These are phyloP conservation scores for Chrysochloris asiatica DNA, from an alignment of 2,113 vertebrate genomes.

Conservation along the genomic window DNA sequence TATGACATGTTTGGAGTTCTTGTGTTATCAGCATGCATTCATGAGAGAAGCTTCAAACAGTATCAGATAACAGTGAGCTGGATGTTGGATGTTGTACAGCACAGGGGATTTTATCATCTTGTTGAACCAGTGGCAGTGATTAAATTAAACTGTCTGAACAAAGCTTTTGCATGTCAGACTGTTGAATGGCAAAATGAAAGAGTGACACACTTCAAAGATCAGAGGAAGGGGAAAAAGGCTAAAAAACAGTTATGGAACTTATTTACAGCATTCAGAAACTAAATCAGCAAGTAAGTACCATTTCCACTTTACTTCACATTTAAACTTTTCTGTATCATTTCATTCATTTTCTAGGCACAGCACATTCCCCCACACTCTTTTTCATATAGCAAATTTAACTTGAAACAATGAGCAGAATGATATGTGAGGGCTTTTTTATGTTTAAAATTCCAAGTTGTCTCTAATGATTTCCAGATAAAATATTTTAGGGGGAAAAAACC, in stretches of 20 bases:
- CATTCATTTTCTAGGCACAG: not conserved
- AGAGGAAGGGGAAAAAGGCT: constrained; percentile 76
- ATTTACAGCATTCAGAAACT: constrained; percentile 69
- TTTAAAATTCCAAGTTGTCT: constrained; percentile 29
- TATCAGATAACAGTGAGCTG: constrained; percentile 93
- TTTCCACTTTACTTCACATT: constrained; percentile 47
- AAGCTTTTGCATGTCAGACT: constrained; percentile 95
- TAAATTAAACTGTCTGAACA: constrained; percentile 99
- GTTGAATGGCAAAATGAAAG: constrained; percentile 93
- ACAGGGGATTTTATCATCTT: constrained; percentile 92
- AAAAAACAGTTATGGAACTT: constrained; percentile 77
- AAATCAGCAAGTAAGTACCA: constrained; percentile 50
- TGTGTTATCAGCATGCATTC: constrained; percentile 92
- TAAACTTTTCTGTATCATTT: not conserved
- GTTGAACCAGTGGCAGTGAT: constrained; percentile 96
- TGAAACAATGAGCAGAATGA: not conserved
- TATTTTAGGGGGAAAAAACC: constrained; percentile 25
- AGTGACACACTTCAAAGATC: constrained; percentile 92
- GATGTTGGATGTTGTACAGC: constrained; percentile 93
- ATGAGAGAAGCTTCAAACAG: constrained; percentile 92
- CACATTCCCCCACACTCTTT: not conserved
- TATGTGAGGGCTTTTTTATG: not conserved
- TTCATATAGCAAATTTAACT: not conserved
- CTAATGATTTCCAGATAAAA: constrained; percentile 37
- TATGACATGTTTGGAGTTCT: constrained; percentile 96